Evolutionary conservation across 2,797 vertebrate genomes (phyloP), one percentile per base, ranked within the genome.

Genomic region (Alca torda): DNA sequence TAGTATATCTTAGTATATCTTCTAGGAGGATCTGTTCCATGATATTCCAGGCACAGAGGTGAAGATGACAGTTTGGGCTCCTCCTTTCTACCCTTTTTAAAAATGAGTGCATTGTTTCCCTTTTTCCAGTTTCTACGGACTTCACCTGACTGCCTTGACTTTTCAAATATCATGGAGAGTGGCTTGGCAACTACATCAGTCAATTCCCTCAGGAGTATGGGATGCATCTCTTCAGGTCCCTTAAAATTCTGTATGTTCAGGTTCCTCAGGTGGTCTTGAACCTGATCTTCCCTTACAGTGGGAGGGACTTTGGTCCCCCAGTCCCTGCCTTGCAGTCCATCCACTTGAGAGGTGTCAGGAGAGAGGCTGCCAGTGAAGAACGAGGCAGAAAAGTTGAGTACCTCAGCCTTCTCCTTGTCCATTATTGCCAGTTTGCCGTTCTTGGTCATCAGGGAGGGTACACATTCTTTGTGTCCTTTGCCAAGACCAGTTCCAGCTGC

Each of bases 401-500:
- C 25, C 5, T 81, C 59, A 81, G 23, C 3, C 15, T 75, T 73
- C 41, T 78, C 11, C 35, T 74, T 1, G 1, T 35, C 69, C 20
- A 1, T 48, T 68, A 7, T 63, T 53, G 46, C 9, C 4, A 17
- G 9, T 77, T 73, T 67, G 6, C 13, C 39, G 33, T 8, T 74
- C 26, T 5, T 31, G 10, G 4, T 63, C 6, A 7, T 24, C 4
- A 7, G 16, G 2, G 5, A 5, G 1, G 4, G 9, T 16, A 53
- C 3, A 4, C 11, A 35, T 35, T 70, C 37, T 72, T 73, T 35
- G 1, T 3, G 1, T 41, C 7, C 25, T 26, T 76, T 57, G 5
- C 3, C n/a, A 61, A 80, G 19, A 14, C 33, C 23, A 31, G 7
- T 17, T 56, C 15, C 9, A 24, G n/a, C 4, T 31, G 31, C 14